Conservation (phyloP, 2,797 vertebrate species). For the Capromys pilorides region DNA sequence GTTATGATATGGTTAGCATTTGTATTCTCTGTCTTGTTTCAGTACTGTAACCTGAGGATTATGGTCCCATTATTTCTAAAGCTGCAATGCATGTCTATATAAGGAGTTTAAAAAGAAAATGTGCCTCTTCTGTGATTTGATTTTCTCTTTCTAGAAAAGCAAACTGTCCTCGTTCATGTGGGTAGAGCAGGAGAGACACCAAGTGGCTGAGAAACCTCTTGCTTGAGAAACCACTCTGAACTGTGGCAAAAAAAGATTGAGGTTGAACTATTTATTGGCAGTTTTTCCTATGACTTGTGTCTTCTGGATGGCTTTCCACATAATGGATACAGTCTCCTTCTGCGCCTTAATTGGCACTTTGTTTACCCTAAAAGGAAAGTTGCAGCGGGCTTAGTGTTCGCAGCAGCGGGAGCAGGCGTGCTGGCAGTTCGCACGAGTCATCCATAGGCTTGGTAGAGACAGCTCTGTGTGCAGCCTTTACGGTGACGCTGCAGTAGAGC, state of each 20-base stretch:
- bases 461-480: not conserved
- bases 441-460: not conserved
- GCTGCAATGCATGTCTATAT: not conserved
- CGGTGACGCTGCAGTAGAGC: fast-evolving
- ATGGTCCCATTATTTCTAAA: not conserved
- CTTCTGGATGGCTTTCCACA: constrained; percentile 17
- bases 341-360: not conserved
- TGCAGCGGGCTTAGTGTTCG: not conserved
- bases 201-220: constrained; percentile 78
- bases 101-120: not conserved
- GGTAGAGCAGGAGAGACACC: constrained; percentile 83
- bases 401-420: not conserved
- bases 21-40: constrained; percentile 18
- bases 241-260: not conserved
- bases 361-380: not conserved
- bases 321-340: not conserved
- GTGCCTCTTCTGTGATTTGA: not conserved
- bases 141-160: not conserved
- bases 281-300: not conserved
- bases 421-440: not conserved
- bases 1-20: constrained; percentile 10
- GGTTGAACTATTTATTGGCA: constrained; percentile 18
- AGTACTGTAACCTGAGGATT: not conserved
- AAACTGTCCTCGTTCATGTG: fast-evolving
- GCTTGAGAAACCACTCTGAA: too few species aligned